These are phyloP conservation scores for Asobara japonica DNA, from an alignment of 1,140 invertebrate genomes.

Conservation along the genomic window DNA sequence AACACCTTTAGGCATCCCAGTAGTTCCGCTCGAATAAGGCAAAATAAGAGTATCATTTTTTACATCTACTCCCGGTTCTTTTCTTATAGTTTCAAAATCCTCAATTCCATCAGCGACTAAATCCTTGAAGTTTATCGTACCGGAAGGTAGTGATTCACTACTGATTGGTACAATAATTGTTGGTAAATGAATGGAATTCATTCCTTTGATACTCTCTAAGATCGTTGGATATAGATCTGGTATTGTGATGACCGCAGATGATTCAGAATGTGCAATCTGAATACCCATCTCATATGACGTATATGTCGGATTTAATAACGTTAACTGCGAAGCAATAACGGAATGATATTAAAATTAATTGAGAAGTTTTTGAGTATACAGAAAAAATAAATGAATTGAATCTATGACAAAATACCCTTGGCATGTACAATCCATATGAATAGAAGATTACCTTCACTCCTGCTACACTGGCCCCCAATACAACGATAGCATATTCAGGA, in stretches of 20 bases:
- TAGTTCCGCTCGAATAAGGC: conserved; percentile 87
- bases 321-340: conserved; percentile 38
- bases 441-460: conserved; percentile 69
- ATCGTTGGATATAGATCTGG: conserved; percentile 64
- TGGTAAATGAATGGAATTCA: conserved; percentile 64
- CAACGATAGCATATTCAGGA: conserved; percentile 75
- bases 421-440: too few relatives aligned
- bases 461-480: conserved; percentile 73
- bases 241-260: conserved; percentile 73
- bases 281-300: conserved; percentile 74
- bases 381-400: not conserved
- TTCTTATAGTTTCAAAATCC: conserved; percentile 51
- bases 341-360: too few relatives aligned
- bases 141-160: conserved; percentile 60
- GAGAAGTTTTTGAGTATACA: too few relatives aligned
- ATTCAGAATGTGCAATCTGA: conserved; percentile 73
- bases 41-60: conserved; percentile 68
- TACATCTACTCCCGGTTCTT: conserved; percentile 54
- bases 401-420: too few relatives aligned
- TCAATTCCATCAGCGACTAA: conserved; percentile 33
- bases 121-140: conserved; percentile 67
- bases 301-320: conserved; percentile 37
- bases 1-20: conserved; percentile 89
- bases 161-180: conserved; percentile 66
- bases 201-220: conserved; percentile 58